Percentiles rank a stretch among this genome's conserved stretches.
Conservation (phyloP, 1,140 invertebrate species). For the Dinothrombium tinctorium region DNA sequence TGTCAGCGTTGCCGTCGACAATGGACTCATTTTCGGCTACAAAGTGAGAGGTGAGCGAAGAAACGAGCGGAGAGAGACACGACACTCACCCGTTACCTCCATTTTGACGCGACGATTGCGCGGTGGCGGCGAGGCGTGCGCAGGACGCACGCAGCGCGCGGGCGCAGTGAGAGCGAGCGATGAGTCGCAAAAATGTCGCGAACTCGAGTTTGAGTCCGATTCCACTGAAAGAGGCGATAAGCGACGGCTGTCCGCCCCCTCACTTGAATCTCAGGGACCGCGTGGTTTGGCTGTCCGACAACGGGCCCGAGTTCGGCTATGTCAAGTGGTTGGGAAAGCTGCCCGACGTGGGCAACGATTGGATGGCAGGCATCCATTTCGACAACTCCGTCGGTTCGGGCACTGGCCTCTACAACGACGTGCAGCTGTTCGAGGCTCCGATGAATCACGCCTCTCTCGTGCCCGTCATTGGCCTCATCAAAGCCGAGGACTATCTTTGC, state of each 20-base stretch:
- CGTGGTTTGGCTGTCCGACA: constrained; percentile 30
- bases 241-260: constrained; percentile 1
- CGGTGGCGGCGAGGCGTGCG: no score
- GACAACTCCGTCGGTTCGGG: constrained; percentile 27
- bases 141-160: no score
- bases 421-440: constrained; percentile 27
- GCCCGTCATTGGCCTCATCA: constrained; percentile 28
- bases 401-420: constrained; percentile 26
- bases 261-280: neutral
- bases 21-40: no score
- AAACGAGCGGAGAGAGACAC: no score
- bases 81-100: no score
- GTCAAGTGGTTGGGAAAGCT: constrained; percentile 31
- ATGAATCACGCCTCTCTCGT: constrained; percentile 31
- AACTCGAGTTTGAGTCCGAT: no score
- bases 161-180: no score
- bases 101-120: no score
- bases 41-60: no score
- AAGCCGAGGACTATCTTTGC: constrained; percentile 24
- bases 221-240: no score
- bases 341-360: constrained; percentile 24
- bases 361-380: constrained; percentile 32
- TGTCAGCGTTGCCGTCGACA: no score
- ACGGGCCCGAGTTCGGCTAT: constrained; percentile 24
- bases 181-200: no score